Evolutionary conservation across 37 sponge, comb jelly and placozoan genomes (phyloP).

Genomic region (Chondrilla cf. caribensis): DNA sequence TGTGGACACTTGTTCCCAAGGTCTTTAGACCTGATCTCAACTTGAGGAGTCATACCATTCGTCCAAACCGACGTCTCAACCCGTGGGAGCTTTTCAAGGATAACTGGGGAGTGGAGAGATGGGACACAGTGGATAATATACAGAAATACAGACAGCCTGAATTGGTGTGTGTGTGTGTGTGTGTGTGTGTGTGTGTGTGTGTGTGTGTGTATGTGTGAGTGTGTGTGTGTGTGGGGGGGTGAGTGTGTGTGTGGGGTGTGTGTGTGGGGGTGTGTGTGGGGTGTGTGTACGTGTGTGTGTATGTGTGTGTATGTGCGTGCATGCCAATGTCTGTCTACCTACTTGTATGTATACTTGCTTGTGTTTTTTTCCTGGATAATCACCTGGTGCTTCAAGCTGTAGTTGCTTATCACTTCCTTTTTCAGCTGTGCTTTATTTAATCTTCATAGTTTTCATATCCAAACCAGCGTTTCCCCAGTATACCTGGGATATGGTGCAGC

Average conservation of each 20-base stretch:
- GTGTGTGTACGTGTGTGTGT: neutral
- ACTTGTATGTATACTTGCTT: slow-evolving; percentile 25
- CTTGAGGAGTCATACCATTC: neutral
- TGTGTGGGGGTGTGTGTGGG: neutral
- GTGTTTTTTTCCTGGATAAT: too few species aligned
- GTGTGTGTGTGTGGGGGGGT: neutral
- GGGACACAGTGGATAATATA: slow-evolving; percentile 54
- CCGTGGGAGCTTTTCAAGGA: slow-evolving; percentile 15
- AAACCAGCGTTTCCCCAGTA: too few species aligned
- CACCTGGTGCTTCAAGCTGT: too few species aligned
- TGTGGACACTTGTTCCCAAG: slow-evolving; percentile 40
- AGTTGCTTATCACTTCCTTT: too few species aligned
- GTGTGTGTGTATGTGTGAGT: neutral
- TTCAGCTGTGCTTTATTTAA: too few species aligned
- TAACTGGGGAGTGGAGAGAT: slow-evolving; percentile 7
- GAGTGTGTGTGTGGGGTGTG: neutral
- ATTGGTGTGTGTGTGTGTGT: slow-evolving; percentile 8
- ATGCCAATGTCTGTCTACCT: slow-evolving; percentile 27
- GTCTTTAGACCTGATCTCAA: slow-evolving; percentile 33
- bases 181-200: neutral
- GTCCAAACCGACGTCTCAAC: slow-evolving; percentile 49
- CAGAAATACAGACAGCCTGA: neutral
- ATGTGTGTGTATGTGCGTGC: slow-evolving; percentile 2
- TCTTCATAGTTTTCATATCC: too few species aligned
- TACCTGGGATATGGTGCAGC: too few species aligned